These are phyloP conservation scores for Merodon equestris DNA, from an alignment of 2,888 invertebrate genomes.

Conservation along the genomic window DNA sequence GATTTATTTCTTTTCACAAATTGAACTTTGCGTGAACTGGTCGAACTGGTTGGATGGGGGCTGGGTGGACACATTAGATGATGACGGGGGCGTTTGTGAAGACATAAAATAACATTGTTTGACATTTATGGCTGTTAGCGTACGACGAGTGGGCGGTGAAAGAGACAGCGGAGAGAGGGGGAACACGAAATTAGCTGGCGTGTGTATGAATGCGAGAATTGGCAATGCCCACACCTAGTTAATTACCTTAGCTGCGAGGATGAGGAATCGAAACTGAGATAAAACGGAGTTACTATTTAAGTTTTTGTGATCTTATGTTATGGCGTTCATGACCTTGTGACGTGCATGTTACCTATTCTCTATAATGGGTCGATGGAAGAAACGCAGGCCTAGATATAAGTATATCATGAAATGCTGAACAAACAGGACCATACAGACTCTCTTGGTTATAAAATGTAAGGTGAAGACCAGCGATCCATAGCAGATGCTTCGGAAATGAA, in stretches of 20 bases:
- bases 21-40: conserved; percentile 69
- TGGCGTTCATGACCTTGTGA: no score
- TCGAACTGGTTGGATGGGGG: conserved; percentile 16
- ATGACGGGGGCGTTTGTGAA: conserved; percentile 68
- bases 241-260: conserved; percentile 35
- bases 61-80: conserved; percentile 57
- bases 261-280: conserved; percentile 17
- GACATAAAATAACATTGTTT: conserved; percentile 72
- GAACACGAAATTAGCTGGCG: conserved; percentile 57
- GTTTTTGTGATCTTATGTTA: no score
- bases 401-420: no score
- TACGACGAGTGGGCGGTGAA: conserved; percentile 16
- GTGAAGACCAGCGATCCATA: no score
- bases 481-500: no score
- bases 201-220: conserved; percentile 55
- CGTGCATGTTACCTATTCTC: no score
- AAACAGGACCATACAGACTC: no score
- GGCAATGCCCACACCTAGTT: conserved; percentile 63
- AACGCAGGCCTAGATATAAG: no score
- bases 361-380: no score
- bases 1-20: conserved; percentile 72
- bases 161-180: background rate
- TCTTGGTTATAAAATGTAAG: no score
- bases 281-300: no score
- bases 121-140: conserved; percentile 71